Evolutionary conservation across 2,797 vertebrate species (phyloP).

Genomic region (Eupleurogrammus muticus): DNA sequence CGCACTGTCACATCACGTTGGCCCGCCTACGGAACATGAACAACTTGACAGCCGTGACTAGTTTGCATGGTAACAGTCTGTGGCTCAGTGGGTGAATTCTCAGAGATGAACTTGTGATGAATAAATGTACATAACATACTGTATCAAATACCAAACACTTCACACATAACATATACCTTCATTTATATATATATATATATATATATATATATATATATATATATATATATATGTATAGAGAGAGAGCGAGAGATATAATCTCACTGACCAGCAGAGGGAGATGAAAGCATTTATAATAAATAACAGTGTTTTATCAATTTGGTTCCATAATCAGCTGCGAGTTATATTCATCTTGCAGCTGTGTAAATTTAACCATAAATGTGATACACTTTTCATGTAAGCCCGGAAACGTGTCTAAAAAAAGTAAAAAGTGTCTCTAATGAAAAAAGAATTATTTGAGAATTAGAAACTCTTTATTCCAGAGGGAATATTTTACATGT

Average conservation of each 20-base stretch:
- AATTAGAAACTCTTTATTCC: no score
- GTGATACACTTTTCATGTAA: neutral
- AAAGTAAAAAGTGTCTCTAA: neutral
- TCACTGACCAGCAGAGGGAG: constrained; percentile 57
- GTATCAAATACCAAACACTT: no score
- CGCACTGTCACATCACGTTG: constrained; percentile 77
- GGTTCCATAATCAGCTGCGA: neutral
- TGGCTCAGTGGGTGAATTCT: constrained; percentile 11
- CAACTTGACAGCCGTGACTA: constrained; percentile 67
- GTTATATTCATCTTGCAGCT: neutral
- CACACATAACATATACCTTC: neutral
- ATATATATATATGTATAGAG: no score
- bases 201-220: no score
- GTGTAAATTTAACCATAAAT: neutral
- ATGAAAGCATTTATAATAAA: neutral
- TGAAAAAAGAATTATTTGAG: neutral
- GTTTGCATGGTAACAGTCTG: constrained; percentile 73
- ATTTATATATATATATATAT: no score
- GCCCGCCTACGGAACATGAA: constrained; percentile 40
- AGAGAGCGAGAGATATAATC: neutral
- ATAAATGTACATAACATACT: neutral
- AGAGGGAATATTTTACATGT: no score
- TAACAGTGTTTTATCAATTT: no score
- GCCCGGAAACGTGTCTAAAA: neutral
- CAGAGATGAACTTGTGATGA: neutral